These are phyloP conservation scores for Sarotherodon lohbergeri DNA, from an alignment of 2,113 vertebrate species.

Conservation along the genomic window DNA sequence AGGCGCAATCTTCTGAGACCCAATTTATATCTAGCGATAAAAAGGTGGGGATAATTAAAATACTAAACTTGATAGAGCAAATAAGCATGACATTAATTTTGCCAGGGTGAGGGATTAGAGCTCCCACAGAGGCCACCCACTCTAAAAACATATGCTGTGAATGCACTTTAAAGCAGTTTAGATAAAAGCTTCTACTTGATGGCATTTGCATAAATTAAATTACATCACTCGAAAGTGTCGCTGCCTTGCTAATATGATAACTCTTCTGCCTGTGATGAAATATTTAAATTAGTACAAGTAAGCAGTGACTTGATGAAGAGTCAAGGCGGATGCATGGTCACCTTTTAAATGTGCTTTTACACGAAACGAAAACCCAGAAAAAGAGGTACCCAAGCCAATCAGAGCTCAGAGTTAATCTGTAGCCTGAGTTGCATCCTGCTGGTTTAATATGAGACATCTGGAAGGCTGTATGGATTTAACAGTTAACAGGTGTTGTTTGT, in stretches of 20 bases:
- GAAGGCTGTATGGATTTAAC: conserved; percentile 33
- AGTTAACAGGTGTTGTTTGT: conserved; percentile 51
- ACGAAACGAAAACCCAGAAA: background rate
- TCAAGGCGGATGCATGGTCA: background rate
- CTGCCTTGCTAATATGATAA: background rate
- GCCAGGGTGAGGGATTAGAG: conserved; percentile 10
- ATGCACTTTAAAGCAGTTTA: conserved; percentile 1
- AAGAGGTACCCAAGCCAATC: background rate
- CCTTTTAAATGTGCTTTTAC: background rate
- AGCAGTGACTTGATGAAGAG: background rate
- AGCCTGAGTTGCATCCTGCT: background rate
- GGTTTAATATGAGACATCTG: conserved; percentile 44
- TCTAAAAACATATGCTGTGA: background rate
- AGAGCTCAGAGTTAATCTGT: background rate
- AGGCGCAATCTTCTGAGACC: background rate
- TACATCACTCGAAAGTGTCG: conserved; percentile 1
- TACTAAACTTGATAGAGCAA: background rate
- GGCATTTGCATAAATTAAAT: conserved; percentile 32
- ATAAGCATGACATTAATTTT: conserved; percentile 5
- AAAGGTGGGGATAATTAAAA: conserved; percentile 2
- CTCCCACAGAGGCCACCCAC: conserved; percentile 17
- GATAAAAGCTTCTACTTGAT: conserved; percentile 9
- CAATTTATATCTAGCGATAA: background rate
- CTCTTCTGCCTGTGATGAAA: background rate
- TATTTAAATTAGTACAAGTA: background rate